Percentiles rank a stretch among this genome's conserved stretches.
Evolutionary conservation across 2,797 vertebrate genomes (phyloP).

Genomic region (Silurus aristotelis): DNA sequence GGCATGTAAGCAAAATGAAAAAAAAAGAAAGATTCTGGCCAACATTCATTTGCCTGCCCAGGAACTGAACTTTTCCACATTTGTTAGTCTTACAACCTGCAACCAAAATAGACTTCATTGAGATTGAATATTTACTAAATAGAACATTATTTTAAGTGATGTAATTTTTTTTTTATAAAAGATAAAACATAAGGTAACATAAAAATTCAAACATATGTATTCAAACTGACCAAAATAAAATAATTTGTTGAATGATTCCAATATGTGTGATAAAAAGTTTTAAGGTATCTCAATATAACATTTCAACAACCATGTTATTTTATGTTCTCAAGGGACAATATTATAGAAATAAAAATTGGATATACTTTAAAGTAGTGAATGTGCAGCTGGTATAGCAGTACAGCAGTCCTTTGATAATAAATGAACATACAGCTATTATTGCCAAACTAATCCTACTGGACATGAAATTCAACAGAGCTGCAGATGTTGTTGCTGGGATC

Average conservation of each 20-base stretch:
- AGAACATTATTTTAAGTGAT: not conserved
- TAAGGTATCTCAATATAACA: not conserved
- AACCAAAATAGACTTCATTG: not conserved
- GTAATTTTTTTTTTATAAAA: not conserved
- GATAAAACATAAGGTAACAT: not conserved
- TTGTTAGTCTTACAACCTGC: not conserved
- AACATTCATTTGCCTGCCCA: not conserved
- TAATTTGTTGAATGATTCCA: not conserved
- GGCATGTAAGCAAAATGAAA: slow-evolving; percentile 2
- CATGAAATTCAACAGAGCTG: no score
- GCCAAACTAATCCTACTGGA: no score
- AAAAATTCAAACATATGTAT: not conserved
- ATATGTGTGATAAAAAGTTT: not conserved
- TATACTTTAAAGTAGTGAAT: no score
- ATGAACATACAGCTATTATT: no score
- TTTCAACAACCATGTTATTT: no score
- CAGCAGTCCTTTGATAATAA: no score
- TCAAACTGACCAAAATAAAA: not conserved
- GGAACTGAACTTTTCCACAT: not conserved
- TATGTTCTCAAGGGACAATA: no score
- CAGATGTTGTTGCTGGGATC: no score
- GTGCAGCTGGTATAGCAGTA: no score
- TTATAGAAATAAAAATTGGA: no score
- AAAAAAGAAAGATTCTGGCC: not conserved
- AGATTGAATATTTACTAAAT: not conserved